Percentiles rank a stretch among this genome's conserved stretches.
Evolutionary conservation across 2,113 vertebrate species (phyloP).

Genomic region (Crotalus viridis): DNA sequence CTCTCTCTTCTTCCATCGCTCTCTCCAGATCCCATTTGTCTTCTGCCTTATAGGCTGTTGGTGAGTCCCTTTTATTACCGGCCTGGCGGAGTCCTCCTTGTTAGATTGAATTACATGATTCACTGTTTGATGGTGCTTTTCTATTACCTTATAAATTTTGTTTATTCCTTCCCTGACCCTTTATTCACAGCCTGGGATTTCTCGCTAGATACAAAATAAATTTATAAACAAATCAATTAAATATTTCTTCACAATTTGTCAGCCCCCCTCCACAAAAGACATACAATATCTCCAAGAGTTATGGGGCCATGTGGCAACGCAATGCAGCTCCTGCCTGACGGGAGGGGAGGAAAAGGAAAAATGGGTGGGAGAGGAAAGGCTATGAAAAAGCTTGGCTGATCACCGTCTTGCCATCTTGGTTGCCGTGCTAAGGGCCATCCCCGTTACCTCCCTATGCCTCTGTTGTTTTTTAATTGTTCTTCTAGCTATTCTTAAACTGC

Average conservation of each 20-base stretch:
- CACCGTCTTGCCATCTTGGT: background rate
- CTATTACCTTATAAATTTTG: slow-evolving; percentile 60
- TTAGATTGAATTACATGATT: slow-evolving; percentile 54
- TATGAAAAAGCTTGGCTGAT: background rate
- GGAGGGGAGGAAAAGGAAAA: background rate
- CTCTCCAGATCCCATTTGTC: slow-evolving; percentile 34
- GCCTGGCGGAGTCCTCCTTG: slow-evolving; percentile 43
- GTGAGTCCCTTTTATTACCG: slow-evolving; percentile 41
- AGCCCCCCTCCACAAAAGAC: slow-evolving; percentile 50
- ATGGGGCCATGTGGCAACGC: slow-evolving; percentile 10
- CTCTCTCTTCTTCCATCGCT: background rate
- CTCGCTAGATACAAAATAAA: slow-evolving; percentile 56
- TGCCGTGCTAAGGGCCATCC: background rate
- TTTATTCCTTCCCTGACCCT: slow-evolving; percentile 57
- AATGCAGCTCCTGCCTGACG: slow-evolving; percentile 3
- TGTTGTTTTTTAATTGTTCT: background rate
- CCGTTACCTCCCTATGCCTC: background rate
- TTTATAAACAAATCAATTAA: slow-evolving; percentile 64
- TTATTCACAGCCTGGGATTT: slow-evolving; percentile 58
- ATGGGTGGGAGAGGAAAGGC: background rate
- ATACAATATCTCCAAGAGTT: slow-evolving; percentile 47
- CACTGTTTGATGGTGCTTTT: slow-evolving; percentile 60
- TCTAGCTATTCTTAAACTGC: background rate
- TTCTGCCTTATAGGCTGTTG: slow-evolving; percentile 38
- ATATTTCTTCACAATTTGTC: slow-evolving; percentile 61